phyloP scores from a whole-genome alignment of 2,797 vertebrate genomes.

The Pyrocephalus nanus region DNA sequence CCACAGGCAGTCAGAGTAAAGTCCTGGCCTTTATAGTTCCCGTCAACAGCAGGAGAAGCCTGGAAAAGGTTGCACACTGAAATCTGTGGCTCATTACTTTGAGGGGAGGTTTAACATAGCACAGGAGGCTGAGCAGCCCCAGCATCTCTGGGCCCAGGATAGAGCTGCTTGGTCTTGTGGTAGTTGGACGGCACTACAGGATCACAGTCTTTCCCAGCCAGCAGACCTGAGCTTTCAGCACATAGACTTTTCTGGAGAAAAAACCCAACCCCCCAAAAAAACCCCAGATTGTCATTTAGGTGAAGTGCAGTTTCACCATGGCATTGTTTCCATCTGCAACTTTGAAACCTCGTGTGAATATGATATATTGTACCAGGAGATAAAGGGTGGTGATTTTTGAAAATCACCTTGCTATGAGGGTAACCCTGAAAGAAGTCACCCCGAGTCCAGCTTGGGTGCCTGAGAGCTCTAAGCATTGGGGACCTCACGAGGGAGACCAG shows the following conservation, averaged over 20 bases:
- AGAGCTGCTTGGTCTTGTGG: rapidly evolving
- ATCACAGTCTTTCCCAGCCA: background rate
- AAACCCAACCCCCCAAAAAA: background rate
- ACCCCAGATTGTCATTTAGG: background rate
- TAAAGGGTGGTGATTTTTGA: background rate
- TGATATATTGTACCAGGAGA: background rate
- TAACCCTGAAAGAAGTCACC: background rate
- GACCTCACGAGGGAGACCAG: background rate
- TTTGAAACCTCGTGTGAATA: background rate
- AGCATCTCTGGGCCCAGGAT: background rate
- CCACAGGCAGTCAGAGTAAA: background rate
- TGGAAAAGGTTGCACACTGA: background rate
- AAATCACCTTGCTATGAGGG: background rate
- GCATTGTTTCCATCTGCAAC: background rate
- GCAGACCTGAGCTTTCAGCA: background rate
- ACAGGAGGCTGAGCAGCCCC: background rate
- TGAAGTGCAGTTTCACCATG: background rate
- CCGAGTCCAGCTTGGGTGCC: background rate
- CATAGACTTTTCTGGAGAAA: background rate
- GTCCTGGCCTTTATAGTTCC: conserved; percentile 1
- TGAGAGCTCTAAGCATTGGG: background rate
- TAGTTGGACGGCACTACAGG: rapidly evolving
- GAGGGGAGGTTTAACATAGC: background rate
- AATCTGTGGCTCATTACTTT: background rate
- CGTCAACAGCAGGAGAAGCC: background rate